Percentiles rank a stretch among this genome's conserved stretches.
These are phyloP conservation scores for Nasonia vitripennis DNA, from an alignment of 1,140 invertebrate genomes.

Conservation along the genomic window DNA sequence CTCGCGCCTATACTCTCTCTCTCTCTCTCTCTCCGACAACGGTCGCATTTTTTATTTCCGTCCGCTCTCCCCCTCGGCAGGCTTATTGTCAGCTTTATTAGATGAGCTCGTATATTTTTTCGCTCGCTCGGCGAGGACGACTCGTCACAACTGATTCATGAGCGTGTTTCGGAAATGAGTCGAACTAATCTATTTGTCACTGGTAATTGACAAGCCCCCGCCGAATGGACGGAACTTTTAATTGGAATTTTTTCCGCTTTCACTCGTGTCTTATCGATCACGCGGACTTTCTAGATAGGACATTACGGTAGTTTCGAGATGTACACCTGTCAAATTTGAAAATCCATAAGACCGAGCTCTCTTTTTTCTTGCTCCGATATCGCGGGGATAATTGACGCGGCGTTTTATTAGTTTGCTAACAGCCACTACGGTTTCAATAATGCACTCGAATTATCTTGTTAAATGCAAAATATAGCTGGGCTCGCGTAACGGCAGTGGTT, in stretches of 20 bases:
- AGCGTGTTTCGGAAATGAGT: conserved; percentile 11
- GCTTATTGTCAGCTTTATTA: conserved; percentile 10
- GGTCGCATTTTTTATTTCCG: neutral
- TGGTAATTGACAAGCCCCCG: conserved; percentile 30
- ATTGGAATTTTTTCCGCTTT: conserved; percentile 26
- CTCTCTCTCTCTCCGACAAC: neutral
- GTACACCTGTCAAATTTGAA: conserved; percentile 20
- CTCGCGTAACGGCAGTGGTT: conserved; percentile 22
- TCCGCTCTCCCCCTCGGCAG: neutral
- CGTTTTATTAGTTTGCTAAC: neutral
- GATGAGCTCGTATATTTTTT: neutral
- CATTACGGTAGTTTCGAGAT: conserved; percentile 2
- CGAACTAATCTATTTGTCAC: conserved; percentile 28
- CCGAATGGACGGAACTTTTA: conserved; percentile 41
- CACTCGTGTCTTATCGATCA: conserved; percentile 26
- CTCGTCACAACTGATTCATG: neutral
- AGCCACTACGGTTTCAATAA: neutral
- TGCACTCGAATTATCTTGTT: conserved; percentile 27
- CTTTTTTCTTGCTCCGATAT: neutral
- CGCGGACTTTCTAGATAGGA: neutral
- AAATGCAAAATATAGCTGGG: conserved; percentile 26
- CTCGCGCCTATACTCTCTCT: neutral
- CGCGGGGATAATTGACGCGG: neutral
- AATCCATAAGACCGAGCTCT: neutral
- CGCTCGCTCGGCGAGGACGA: neutral